phyloP scores from a whole-genome alignment of 2,888 invertebrate genomes.

The Sinhomidia bicolor region DNA sequence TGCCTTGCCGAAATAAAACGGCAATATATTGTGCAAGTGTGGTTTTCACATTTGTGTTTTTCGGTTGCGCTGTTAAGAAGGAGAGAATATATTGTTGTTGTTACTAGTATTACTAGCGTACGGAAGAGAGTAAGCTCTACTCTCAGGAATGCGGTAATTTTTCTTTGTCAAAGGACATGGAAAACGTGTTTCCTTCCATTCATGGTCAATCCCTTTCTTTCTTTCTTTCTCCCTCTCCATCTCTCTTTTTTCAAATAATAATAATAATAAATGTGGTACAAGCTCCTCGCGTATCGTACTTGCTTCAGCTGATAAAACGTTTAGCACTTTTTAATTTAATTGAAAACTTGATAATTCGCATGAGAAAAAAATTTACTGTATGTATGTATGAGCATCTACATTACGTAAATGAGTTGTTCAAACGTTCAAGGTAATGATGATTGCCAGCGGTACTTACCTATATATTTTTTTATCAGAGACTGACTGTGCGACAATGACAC shows the following conservation, averaged over 20 bases:
- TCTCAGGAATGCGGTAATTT: constrained; percentile 64
- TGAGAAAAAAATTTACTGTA: not conserved
- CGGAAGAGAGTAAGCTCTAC: constrained; percentile 42
- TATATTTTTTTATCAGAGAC: not conserved
- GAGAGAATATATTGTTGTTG: not conserved
- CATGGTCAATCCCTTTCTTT: not conserved
- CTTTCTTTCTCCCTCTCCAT: not conserved
- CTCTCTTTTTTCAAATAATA: no score
- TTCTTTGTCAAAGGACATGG: constrained; percentile 67
- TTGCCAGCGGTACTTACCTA: no score
- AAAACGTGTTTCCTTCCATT: constrained; percentile 62
- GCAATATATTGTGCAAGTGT: not conserved
- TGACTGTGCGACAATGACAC: not conserved
- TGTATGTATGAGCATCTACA: not conserved
- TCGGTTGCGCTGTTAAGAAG: no score
- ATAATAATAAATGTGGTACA: no score
- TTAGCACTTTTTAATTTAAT: constrained; percentile 35
- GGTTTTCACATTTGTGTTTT: constrained; percentile 5
- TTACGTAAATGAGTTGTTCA: not conserved
- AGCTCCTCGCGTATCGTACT: no score
- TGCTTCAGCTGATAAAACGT: not conserved
- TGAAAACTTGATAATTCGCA: constrained; percentile 57
- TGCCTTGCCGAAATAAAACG: not conserved
- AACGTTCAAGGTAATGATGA: not conserved
- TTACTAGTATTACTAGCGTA: constrained; percentile 6